These are phyloP conservation scores for Odontocolon sp. DNA, from an alignment of 2,888 invertebrate species.

Conservation along the genomic window DNA sequence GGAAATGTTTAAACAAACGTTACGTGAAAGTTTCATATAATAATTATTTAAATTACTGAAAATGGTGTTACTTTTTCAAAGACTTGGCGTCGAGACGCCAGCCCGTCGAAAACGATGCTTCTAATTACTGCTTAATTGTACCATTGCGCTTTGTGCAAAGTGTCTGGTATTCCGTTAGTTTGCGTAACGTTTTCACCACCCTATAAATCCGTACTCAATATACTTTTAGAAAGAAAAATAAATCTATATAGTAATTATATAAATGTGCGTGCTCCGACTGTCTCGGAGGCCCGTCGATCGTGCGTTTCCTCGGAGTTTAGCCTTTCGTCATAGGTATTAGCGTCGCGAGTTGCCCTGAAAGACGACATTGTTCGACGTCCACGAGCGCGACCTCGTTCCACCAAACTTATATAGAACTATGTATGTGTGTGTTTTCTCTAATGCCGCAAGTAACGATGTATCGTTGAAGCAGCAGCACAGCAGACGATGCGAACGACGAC, in stretches of 20 bases:
- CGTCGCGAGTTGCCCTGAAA: constrained; percentile 71
- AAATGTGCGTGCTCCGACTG: not conserved
- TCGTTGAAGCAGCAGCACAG: constrained; percentile 5
- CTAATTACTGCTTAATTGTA: too few relatives aligned
- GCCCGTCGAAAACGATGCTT: too few relatives aligned
- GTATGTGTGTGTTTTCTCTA: not conserved
- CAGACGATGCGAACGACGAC: constrained; percentile 37
- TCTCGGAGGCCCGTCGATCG: constrained; percentile 28
- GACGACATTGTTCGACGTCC: constrained; percentile 70
- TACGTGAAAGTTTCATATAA: too few relatives aligned
- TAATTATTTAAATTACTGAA: too few relatives aligned
- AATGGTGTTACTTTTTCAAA: too few relatives aligned
- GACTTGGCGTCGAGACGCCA: too few relatives aligned
- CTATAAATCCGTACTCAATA: not conserved
- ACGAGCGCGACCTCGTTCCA: constrained; percentile 65
- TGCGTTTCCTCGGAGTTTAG: constrained; percentile 46
- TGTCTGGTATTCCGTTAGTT: too few relatives aligned
- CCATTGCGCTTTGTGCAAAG: too few relatives aligned
- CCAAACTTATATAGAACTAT: constrained; percentile 4
- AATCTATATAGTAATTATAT: not conserved
- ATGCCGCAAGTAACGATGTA: constrained; percentile 32
- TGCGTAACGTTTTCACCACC: not conserved
- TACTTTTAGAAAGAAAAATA: too few relatives aligned
- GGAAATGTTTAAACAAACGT: too few relatives aligned
- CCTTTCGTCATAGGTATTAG: constrained; percentile 69